phyloP scores from a whole-genome alignment of 2,113 vertebrate genomes.

The Syngnathus floridae region DNA sequence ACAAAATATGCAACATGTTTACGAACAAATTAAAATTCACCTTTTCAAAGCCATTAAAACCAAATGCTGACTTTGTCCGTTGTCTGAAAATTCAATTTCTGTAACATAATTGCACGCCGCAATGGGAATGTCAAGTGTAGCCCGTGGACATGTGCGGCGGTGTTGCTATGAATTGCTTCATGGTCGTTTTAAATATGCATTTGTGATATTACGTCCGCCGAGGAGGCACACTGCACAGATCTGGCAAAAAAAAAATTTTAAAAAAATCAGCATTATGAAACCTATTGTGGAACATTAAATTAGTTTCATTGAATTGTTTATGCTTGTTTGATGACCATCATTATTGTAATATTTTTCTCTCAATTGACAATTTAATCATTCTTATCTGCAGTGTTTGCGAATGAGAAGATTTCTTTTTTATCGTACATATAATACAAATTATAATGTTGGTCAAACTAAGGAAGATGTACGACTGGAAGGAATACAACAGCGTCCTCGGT shows the following conservation, averaged over 20 bases:
- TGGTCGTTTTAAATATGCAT: conserved; percentile 1
- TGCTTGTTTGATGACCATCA: neutral
- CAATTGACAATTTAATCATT: conserved; percentile 16
- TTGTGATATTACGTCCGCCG: neutral
- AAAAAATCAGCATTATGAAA: neutral
- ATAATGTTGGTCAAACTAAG: conserved; percentile 45
- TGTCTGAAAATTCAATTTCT: conserved; percentile 28
- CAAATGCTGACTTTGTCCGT: conserved; percentile 1
- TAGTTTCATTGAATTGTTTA: neutral
- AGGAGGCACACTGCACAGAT: neutral
- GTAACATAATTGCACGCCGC: conserved; percentile 19
- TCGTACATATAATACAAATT: conserved; percentile 43
- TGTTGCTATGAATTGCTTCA: conserved; percentile 12
- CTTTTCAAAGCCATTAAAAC: neutral
- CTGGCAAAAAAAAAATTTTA: neutral
- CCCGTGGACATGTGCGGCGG: conserved; percentile 25
- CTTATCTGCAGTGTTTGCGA: neutral
- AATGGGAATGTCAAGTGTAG: conserved; percentile 32
- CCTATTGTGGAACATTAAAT: neutral
- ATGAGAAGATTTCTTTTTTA: conserved; percentile 29
- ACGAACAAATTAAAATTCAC: conserved; percentile 3
- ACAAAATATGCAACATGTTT: neutral
- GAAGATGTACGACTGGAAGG: conserved; percentile 40
- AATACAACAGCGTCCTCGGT: conserved; percentile 49
- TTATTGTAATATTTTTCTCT: conserved; percentile 1